A percentile compares a stretch with the other conserved stretches of the same genome.
These are phyloP conservation scores for Morus bassanus DNA, from an alignment of 2,797 vertebrate species.

Conservation along the genomic window DNA sequence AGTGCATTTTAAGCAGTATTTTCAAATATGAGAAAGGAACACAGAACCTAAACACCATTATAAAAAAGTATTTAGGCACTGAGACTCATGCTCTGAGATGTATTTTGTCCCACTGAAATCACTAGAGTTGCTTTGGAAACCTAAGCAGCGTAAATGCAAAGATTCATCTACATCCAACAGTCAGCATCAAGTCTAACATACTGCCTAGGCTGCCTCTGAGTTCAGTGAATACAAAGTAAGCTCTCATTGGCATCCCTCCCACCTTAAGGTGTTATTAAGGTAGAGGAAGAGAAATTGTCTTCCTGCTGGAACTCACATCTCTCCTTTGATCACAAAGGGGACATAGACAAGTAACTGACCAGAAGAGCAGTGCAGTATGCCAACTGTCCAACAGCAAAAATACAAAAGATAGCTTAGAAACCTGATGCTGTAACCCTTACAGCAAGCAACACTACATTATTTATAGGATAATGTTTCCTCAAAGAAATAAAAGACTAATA, in stretches of 20 bases:
- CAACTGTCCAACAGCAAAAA: background rate
- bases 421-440: background rate
- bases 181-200: background rate
- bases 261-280: background rate
- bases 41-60: background rate
- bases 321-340: background rate
- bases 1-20: background rate
- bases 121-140: background rate
- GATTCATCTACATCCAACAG: background rate
- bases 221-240: background rate
- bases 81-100: background rate
- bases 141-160: background rate
- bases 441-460: background rate
- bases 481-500: background rate
- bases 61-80: background rate
- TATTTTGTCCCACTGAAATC: background rate
- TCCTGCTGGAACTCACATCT: background rate
- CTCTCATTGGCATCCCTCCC: background rate
- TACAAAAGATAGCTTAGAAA: background rate
- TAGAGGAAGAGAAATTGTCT: background rate
- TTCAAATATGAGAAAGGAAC: background rate
- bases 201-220: background rate
- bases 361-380: background rate
- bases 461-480: background rate
- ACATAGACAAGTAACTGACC: background rate